Conservation (phyloP, 2,888 invertebrate species). For the Volucella inflata region DNA sequence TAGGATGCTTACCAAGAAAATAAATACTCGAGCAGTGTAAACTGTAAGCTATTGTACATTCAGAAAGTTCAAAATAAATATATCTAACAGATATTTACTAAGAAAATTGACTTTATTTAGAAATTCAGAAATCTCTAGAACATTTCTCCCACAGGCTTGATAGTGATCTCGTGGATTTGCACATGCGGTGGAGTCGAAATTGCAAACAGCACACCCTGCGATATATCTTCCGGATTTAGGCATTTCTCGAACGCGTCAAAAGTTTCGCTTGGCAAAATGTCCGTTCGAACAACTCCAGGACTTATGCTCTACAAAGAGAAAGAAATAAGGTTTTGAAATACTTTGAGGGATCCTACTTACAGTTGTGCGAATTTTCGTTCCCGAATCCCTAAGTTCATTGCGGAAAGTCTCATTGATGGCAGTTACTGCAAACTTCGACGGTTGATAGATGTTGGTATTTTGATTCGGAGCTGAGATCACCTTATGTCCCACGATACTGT, state of each 20-base stretch:
- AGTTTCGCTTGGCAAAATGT: constrained; percentile 78
- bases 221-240: constrained; percentile 77
- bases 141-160: constrained; percentile 79
- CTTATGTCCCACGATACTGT: constrained; percentile 81
- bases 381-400: constrained; percentile 78
- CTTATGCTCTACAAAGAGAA: constrained; percentile 81
- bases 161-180: constrained; percentile 78
- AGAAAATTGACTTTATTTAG: too few relatives aligned
- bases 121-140: too few relatives aligned
- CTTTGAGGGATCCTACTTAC: constrained; percentile 58
- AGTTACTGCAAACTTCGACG: constrained; percentile 79
- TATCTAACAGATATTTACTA: too few relatives aligned
- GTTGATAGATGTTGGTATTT: constrained; percentile 78
- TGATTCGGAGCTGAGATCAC: constrained; percentile 78
- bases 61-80: too few relatives aligned
- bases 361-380: constrained; percentile 77
- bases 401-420: constrained; percentile 79
- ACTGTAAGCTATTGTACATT: too few relatives aligned
- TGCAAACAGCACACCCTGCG: constrained; percentile 78
- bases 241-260: constrained; percentile 50
- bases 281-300: constrained; percentile 84
- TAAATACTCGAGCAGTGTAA: too few relatives aligned
- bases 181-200: constrained; percentile 79
- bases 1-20: too few relatives aligned
- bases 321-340: not conserved